Base-by-base conservation (phyloP, 2,888 invertebrate species). In the Anoplius nigerrimus region DNA sequence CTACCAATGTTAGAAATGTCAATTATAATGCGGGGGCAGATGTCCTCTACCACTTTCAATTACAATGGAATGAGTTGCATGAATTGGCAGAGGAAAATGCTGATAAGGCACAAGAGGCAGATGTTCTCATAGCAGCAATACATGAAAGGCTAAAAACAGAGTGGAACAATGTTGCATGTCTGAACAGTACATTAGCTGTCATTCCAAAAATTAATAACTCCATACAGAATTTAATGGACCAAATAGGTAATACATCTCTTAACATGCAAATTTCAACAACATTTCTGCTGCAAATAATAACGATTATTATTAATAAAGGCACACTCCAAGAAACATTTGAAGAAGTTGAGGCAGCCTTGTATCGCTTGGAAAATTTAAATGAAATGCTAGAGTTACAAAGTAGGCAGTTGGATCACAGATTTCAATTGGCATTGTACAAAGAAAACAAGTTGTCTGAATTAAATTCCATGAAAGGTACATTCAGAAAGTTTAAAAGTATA, bases 41-140 rank as follows among this genome's bases (percentile, higher is more conserved):
- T 72, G 89, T 95, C 70, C 87, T 95, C 56, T 91, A 92, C 72
- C 92, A 93, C 86, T 95, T 93, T 87, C 94, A 95, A 86, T 89
- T 92, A 55, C 90, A 93, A 71, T 95, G 95, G 95, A 92, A 91
- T 18, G 92, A 93, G 78, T 85, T 95, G 54, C 95, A 95, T 76
- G 90, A 91, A 72, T 90, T 92, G 67, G 93, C 94, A 0, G 94
- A 94, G 78, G 90, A 90, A 59, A 95, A 94, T 84, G 90, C 91
- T 0, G 84, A 84, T 27, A 90, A 90, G 79, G 94, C 94, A 8
- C 91, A 89, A 80, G 90, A 90, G 56, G 93, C 92, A 0, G 92
- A 92, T 75, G 77, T 80, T 2, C 66, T 88, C 0, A 81, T 88
- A 65, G 75, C 83, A 5, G 82, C 79, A 1, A 81, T 89, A 62